Base-by-base conservation (phyloP, 2,888 invertebrate genomes). In the Ephialtes manifestator region DNA sequence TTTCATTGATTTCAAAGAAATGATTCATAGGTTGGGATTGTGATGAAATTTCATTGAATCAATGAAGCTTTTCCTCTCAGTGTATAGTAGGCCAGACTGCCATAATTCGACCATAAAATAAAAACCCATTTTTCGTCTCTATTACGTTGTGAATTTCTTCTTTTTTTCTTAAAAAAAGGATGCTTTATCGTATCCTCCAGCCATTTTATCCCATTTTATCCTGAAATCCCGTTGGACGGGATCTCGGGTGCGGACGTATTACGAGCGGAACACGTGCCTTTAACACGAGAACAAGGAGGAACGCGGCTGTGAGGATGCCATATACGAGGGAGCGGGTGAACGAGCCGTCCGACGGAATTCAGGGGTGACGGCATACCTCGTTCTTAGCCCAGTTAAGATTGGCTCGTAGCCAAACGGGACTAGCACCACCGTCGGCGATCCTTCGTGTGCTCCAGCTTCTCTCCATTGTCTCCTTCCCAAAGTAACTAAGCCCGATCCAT, bases 301-400 rank as follows among this genome's bases (percentile, higher is more conserved):
- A 80, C 72, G 81, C 72, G 84, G 67, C n/a, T 65, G n/a, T 48
- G 76, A 51, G 76, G 63, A 72, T 60, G 70, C 58, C 24, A 31
- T 58, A 39, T 28, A 31, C 39, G 53, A 60, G 51, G n/a, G 68
- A 70, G 20, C 58, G 67, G 35, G 46, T 70, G 72, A 58, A 76
- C 80, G 68, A 83, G 76, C 76, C n/a, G 60, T 8, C 11, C n/a
- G 80, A 82, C 84, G 78, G 84, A 88, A 88, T 89, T 86, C 88
- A 86, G 83, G 86, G 84, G 82, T 88, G 88, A 88, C 89, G 89
- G 68, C 86, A 86, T 88, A 82, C 85, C 86, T 39, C 72, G 84
- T 88, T 89, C 88, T 89, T 89, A 88, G 87, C 89, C 86, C 82
- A 88, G 88, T 90, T 90, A 87, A 88, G 86, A 71, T 88, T 91